Evolutionary conservation across 2,888 invertebrate genomes (phyloP), one percentile per base, ranked within the genome.

Genomic region (Crossocerus cetratus): DNA sequence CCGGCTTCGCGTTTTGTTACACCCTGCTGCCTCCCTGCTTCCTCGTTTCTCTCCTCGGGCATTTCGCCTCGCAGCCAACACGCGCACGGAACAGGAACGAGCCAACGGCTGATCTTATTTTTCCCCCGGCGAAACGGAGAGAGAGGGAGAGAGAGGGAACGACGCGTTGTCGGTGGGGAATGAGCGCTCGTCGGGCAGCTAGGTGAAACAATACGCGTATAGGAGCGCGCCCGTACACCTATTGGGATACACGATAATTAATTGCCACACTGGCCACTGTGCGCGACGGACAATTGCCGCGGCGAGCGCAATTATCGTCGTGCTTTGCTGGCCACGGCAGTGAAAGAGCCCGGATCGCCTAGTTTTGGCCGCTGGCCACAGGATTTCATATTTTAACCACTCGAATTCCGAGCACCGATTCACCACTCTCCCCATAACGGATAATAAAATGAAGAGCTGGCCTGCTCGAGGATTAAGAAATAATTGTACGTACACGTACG

Each of bases 1-100:
- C 32, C 59, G 67, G 60, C 65, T 73, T 77, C 79, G 53, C 77
- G 57, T 81, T 79, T 80, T 78, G 78, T 79, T 79, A 77, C 80
- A 74, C 80, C 62, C 58, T 76, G 76, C 73, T 73, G 73, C 76
- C 76, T 54, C 65, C 72, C 32, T 32, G 72, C 72, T 84, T 78
- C 77, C 77, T 83, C 78, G 76, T 80, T 78, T 79, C 74, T 77
- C 74, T 76, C 74, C 32, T 32, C 32, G 8, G 32, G 63, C 66
- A 67, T 77, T 67, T 69, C 70, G 65, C 65, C 58, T 65, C 66
- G 68, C 63, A 65, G 49, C 14, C 11, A 32, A 32, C 32, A 32
- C 32, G 32, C 32, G 32, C 16, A 16, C 16, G n/a, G 49, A 49
- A 49, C n/a, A 49, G 49, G n/a, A 49, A 14, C 65, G 56, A 69